Base-by-base conservation (phyloP, 2,888 invertebrate genomes). In the Hirtodrosophila cameraria region DNA sequence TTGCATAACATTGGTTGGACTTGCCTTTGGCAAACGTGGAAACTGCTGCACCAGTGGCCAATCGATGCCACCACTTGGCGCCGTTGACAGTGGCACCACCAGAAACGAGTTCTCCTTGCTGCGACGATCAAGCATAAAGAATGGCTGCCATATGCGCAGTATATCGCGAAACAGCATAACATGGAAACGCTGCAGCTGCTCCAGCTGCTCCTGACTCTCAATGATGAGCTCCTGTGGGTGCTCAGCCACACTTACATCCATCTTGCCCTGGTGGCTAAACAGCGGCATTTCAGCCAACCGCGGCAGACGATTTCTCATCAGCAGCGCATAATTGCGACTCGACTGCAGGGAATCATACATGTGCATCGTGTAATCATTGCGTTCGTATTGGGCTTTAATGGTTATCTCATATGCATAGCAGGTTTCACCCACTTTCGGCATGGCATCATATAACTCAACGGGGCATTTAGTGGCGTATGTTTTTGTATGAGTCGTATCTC, bases 121-220 rank as follows among this genome's bases (percentile, higher is more conserved):
- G 8, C 89, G 88, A 8, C 92, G 92, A 69, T 94, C 94, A 52
- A 93, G 92, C 0, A 93, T 89, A 39, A 94, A 88, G 85, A 94
- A 96, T 16, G 91, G 87, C 75, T 94, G 94, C 43, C 94, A 92
- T 9, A 79, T 72, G 8, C 92, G 90, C 13, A 97, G 88, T 1
- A 97, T 91, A 88, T 95, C 93, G 5, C 92, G 92, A 87, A 97
- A 97, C n/a, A 97, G 70, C 85, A 95, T 93, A 36, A 92, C 92
- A 88, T 97, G 96, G 86, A 96, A 97, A 12, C 92, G 91, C 83
- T 89, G 92, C 59, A 95, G 79, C 15, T 89, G 77, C 0, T 90
- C 72, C 36, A 96, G 89, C 65, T 95, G 89, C 0, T 91, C 84
- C 0, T 87, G 50, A 1, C 90, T 89, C 42, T 91, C 78, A 0